Conservation (phyloP, 2,113 vertebrate species). For the Australoheros scitulus region DNA sequence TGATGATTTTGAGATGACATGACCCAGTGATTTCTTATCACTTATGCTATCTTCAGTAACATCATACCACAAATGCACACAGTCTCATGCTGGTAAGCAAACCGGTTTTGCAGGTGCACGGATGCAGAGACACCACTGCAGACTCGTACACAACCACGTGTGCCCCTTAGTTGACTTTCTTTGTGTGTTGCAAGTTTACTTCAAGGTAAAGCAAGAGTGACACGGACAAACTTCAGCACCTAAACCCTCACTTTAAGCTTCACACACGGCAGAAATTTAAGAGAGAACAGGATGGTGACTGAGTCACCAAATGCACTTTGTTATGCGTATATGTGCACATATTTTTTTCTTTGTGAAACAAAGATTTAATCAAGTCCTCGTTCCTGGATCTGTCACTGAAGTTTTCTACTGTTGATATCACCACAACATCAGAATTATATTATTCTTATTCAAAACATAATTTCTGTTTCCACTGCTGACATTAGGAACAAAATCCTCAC, state of each 20-base stretch:
- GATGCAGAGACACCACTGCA: constrained; percentile 36
- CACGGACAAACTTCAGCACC: no score
- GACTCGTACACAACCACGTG: constrained; percentile 50
- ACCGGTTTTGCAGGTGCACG: constrained; percentile 32
- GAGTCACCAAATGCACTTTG: constrained; percentile 21
- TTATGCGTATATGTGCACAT: background rate
- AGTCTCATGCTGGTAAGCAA: constrained; percentile 17
- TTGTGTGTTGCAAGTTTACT: constrained; percentile 37
- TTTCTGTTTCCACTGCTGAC: constrained; percentile 38
- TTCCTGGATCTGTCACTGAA: constrained; percentile 15
- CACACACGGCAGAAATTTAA: constrained; percentile 25
- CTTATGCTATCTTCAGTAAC: background rate
- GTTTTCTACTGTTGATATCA: constrained; percentile 27
- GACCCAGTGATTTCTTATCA: constrained; percentile 11
- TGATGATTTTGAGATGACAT: no score
- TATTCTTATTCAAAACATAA: constrained; percentile 23
- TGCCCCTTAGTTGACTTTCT: constrained; percentile 41
- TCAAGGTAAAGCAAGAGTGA: constrained; percentile 21
- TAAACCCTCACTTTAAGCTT: constrained; percentile 24
- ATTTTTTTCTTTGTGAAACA: background rate
- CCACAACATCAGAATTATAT: constrained; percentile 32
- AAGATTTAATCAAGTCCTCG: constrained; percentile 16
- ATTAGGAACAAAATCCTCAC: constrained; percentile 42
- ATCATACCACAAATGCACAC: constrained; percentile 20
- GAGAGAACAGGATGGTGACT: constrained; percentile 17